Conservation (phyloP, 2,797 vertebrate genomes). For the Premnoplex brunnescens region DNA sequence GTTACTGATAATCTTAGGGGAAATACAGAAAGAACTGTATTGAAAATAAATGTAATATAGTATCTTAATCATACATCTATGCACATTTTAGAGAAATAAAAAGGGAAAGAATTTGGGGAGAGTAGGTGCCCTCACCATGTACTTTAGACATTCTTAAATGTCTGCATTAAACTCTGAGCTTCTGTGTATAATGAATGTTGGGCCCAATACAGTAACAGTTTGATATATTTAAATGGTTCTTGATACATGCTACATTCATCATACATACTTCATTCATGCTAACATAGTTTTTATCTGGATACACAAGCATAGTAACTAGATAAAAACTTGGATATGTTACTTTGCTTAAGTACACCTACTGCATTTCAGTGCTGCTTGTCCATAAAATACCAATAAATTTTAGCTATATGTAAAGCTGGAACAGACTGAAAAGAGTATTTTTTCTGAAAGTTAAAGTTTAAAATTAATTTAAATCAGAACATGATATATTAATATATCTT, state of each 20-base stretch:
- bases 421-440: not conserved
- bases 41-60: not conserved
- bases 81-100: not conserved
- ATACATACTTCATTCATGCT: not conserved
- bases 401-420: not conserved
- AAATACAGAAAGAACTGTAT: not conserved
- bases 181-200: not conserved
- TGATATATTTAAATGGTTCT: not conserved
- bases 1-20: not conserved
- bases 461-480: not conserved
- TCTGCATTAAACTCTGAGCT: not conserved
- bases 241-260: not conserved
- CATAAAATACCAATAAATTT: not conserved
- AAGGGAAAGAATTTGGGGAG: not conserved
- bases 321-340: not conserved
- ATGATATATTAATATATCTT: not conserved
- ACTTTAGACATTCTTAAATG: not conserved
- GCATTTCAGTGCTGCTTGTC: not conserved
- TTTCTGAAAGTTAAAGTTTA: not conserved
- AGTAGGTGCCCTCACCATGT: not conserved
- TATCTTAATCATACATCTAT: not conserved
- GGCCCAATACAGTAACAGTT: not conserved
- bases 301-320: not conserved
- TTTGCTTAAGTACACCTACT: not conserved
- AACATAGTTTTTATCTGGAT: not conserved